These are phyloP conservation scores for Catonia carolina DNA, from an alignment of 2,888 invertebrate species.

Conservation along the genomic window DNA sequence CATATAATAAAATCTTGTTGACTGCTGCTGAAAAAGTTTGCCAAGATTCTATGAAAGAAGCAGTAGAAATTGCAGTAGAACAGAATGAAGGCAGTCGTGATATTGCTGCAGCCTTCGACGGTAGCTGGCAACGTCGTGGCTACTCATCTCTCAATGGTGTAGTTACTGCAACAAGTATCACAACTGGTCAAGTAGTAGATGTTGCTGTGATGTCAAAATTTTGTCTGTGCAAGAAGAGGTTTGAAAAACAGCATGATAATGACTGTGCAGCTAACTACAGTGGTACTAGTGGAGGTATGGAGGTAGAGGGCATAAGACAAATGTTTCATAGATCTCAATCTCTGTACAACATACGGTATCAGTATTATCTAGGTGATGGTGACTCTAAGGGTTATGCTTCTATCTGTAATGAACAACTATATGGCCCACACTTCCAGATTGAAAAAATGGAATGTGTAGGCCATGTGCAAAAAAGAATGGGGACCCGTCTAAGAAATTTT, in stretches of 20 bases:
- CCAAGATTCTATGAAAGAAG: background rate
- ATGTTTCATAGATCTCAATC: slow-evolving; percentile 24
- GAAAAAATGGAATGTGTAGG: slow-evolving; percentile 22
- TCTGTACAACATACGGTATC: slow-evolving; percentile 21
- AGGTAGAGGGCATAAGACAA: slow-evolving; percentile 25
- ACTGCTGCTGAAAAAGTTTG: slow-evolving; percentile 1
- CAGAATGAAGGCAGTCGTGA: slow-evolving; percentile 8
- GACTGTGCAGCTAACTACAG: slow-evolving; percentile 27
- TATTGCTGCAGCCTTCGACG: slow-evolving; percentile 17
- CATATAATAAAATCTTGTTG: background rate
- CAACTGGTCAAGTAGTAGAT: slow-evolving; percentile 22
- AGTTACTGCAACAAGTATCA: slow-evolving; percentile 7
- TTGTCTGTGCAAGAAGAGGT: slow-evolving; percentile 19
- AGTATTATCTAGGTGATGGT: background rate
- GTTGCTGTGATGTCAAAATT: slow-evolving; percentile 20
- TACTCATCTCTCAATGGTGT: background rate
- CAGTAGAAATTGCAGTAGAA: background rate
- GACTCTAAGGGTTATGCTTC: too few relatives aligned
- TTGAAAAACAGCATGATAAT: slow-evolving; percentile 15
- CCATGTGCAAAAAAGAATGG: slow-evolving; percentile 27
- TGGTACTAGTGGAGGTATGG: slow-evolving; percentile 29
- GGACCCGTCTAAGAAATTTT: slow-evolving; percentile 21
- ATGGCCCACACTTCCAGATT: slow-evolving; percentile 21
- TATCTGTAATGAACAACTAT: slow-evolving; percentile 17
- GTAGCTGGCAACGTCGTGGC: background rate